Evolutionary conservation across 37 sponge, comb jelly and placozoan species (phyloP).

Genomic region (Spongia lamella): DNA sequence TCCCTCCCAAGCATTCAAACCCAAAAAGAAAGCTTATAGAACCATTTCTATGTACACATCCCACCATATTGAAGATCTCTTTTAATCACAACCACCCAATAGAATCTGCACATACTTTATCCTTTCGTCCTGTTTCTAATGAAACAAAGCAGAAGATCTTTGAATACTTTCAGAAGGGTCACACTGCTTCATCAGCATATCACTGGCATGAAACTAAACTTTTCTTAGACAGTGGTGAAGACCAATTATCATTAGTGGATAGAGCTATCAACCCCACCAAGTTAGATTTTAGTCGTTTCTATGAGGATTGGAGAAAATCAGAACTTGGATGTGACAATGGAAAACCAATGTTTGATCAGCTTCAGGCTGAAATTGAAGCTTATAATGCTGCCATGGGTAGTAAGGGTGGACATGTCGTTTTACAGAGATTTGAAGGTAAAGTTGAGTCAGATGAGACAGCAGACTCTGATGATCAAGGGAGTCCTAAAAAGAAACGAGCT

Average conservation of each 20-base stretch:
- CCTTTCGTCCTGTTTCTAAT: slow-evolving; percentile 18
- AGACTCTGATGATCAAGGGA: not conserved
- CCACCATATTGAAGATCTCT: not conserved
- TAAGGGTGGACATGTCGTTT: not conserved
- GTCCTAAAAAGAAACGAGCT: not conserved
- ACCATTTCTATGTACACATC: too few relatives aligned
- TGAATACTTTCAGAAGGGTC: slow-evolving; percentile 27
- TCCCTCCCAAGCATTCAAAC: too few relatives aligned
- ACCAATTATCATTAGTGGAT: slow-evolving; percentile 5
- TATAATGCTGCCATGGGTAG: slow-evolving; percentile 11
- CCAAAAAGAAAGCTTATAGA: too few relatives aligned
- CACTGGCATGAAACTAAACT: slow-evolving; percentile 18
- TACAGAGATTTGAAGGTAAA: not conserved
- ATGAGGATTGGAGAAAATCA: not conserved
- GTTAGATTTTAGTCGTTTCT: not conserved
- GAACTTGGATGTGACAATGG: slow-evolving; percentile 29
- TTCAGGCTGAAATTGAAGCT: slow-evolving; percentile 26
- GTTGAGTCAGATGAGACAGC: too few relatives aligned
- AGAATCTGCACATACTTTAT: slow-evolving; percentile 18
- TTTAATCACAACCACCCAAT: slow-evolving; percentile 25
- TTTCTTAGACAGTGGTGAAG: slow-evolving; percentile 18
- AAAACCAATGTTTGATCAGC: slow-evolving; percentile 20
- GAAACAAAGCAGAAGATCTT: slow-evolving; percentile 22
- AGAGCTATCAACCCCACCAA: slow-evolving; percentile 14
- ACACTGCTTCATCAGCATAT: slow-evolving; percentile 16